Percentiles rank a stretch among this genome's conserved stretches.
Conservation (phyloP, 2,888 invertebrate species). For the Plebejus anna region DNA sequence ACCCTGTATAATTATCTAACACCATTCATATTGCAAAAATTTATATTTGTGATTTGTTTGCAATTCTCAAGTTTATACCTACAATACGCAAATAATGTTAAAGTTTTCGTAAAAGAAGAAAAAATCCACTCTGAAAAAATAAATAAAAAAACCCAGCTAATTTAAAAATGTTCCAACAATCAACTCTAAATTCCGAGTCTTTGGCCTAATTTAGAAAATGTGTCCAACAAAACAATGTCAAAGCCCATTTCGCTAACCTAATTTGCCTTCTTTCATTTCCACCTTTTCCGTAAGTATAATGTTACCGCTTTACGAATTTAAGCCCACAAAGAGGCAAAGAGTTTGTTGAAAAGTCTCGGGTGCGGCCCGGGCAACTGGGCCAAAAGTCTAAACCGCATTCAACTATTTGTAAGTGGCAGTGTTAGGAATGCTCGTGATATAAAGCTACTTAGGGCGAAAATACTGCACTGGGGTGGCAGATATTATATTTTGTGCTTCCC, state of each 20-base stretch:
- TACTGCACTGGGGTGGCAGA: not conserved
- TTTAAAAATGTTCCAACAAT: not conserved
- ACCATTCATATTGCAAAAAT: too few species aligned
- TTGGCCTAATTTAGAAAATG: not conserved
- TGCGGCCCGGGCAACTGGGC: not conserved
- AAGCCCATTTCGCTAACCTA: not conserved
- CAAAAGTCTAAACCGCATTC: not conserved
- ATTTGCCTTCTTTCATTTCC: conserved; percentile 7
- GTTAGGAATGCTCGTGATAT: not conserved
- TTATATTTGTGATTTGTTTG: not conserved
- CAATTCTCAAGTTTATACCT: not conserved
- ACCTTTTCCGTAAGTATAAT: conserved; percentile 9
- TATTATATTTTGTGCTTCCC: not conserved
- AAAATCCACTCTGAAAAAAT: not conserved
- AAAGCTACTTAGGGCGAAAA: not conserved
- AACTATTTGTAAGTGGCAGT: conserved; percentile 1
- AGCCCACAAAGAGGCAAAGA: conserved; percentile 1
- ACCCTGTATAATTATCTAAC: too few species aligned
- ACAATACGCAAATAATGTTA: not conserved
- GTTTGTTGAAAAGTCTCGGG: not conserved
- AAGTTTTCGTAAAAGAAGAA: not conserved
- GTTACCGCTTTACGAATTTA: conserved; percentile 4
- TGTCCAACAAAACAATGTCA: not conserved
- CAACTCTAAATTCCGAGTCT: not conserved
- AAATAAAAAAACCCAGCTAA: not conserved